Conservation (phyloP, 2,888 invertebrate species). For the Heliconius ismenius region DNA sequence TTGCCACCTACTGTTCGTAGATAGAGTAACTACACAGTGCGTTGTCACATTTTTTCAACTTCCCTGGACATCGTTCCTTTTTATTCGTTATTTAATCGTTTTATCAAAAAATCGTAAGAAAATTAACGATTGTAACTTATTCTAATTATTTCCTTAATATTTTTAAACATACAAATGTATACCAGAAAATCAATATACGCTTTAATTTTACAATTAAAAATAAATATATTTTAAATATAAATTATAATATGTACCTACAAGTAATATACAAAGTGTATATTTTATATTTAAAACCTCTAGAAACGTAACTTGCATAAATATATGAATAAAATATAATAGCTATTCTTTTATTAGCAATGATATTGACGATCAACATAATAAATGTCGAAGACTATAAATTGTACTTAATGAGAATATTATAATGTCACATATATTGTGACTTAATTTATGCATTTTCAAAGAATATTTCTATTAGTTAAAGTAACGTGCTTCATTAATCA, state of each 20-base stretch:
- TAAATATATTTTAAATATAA: too few relatives aligned
- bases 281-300: neutral
- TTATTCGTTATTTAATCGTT: neutral
- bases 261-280: neutral
- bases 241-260: too few relatives aligned
- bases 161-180: neutral
- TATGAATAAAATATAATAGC: neutral
- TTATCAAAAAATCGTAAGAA: neutral
- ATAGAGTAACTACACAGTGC: too few relatives aligned
- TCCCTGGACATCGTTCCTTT: too few relatives aligned
- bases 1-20: too few relatives aligned
- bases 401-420: slow-evolving; percentile 2
- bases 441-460: neutral
- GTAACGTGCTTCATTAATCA: neutral
- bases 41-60: too few relatives aligned
- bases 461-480: neutral
- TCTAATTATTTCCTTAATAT: neutral
- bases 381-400: slow-evolving; percentile 14
- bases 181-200: neutral
- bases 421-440: neutral
- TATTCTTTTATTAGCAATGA: slow-evolving; percentile 3
- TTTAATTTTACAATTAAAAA: neutral
- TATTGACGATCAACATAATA: slow-evolving; percentile 5
- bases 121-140: neutral
- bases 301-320: slow-evolving; percentile 1